These are phyloP conservation scores for Minunthozetes semirufus DNA, from an alignment of 2,888 invertebrate genomes.

Conservation along the genomic window DNA sequence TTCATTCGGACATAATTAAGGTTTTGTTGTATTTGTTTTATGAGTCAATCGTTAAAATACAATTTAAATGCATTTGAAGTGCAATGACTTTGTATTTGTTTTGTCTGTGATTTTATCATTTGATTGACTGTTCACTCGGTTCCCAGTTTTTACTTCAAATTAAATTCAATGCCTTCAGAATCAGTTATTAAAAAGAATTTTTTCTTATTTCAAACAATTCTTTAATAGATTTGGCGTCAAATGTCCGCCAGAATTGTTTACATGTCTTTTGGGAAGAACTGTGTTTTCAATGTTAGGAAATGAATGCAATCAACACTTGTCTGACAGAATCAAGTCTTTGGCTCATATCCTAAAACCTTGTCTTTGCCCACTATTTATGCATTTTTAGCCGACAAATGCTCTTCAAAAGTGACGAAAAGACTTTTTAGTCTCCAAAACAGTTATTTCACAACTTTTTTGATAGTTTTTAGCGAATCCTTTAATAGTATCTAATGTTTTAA, in stretches of 20 bases:
- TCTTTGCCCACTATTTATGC: no score
- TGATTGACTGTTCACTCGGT: neutral
- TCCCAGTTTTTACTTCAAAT: neutral
- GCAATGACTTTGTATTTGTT: neutral
- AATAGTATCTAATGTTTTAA: no score
- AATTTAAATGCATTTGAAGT: neutral
- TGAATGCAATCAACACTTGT: neutral
- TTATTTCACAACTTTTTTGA: no score
- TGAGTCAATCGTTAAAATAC: neutral
- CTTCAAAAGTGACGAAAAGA: neutral
- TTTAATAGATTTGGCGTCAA: neutral
- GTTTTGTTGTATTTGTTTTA: neutral
- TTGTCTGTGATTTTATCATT: neutral
- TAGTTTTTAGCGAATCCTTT: no score
- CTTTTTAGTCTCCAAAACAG: no score
- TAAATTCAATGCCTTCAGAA: no score
- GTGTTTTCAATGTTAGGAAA: no score
- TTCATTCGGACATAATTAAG: no score
- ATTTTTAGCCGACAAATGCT: neutral
- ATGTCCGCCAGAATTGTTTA: neutral
- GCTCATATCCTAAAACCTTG: neutral
- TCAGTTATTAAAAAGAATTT: no score
- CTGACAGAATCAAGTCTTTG: neutral
- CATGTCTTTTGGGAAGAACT: neutral
- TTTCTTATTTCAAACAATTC: no score